phyloP scores from a whole-genome alignment of 2,888 invertebrate genomes.

The Orchestes rusci region DNA sequence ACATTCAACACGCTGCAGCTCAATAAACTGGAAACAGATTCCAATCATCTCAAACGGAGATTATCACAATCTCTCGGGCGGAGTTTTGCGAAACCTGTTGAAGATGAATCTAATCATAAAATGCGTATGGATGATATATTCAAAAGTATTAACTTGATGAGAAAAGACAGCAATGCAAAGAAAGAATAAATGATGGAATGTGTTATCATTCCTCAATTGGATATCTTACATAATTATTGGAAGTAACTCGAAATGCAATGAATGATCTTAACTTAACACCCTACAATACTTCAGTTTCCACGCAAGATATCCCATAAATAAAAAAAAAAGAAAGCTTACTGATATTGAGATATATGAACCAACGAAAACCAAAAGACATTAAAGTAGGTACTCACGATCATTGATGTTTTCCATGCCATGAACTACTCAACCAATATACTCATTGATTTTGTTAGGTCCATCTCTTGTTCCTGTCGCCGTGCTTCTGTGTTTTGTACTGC shows the following conservation, averaged over 20 bases:
- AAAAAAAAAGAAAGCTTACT: no score
- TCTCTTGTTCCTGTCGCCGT: neutral
- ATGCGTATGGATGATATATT: slow-evolving; percentile 28
- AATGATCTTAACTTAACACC: neutral
- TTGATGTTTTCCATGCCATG: no score
- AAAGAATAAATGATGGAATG: slow-evolving; percentile 1
- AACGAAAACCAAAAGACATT: no score
- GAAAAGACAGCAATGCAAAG: slow-evolving; percentile 6
- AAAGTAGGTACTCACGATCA: no score
- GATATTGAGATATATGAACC: no score
- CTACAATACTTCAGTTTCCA: neutral
- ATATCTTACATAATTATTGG: neutral
- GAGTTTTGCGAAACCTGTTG: slow-evolving; percentile 23
- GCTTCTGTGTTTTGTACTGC: neutral
- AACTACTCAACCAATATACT: no score
- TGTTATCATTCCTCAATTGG: neutral
- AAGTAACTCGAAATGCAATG: neutral
- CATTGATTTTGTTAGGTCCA: no score
- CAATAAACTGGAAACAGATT: slow-evolving; percentile 25
- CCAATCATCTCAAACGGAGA: slow-evolving; percentile 10
- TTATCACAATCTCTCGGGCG: slow-evolving; percentile 25
- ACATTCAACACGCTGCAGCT: slow-evolving; percentile 33
- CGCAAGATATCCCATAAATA: no score
- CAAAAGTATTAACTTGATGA: slow-evolving; percentile 16
- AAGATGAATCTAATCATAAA: slow-evolving; percentile 26